Conservation (phyloP, 2,113 vertebrate species). For the Ptilonorhynchus violaceus region DNA sequence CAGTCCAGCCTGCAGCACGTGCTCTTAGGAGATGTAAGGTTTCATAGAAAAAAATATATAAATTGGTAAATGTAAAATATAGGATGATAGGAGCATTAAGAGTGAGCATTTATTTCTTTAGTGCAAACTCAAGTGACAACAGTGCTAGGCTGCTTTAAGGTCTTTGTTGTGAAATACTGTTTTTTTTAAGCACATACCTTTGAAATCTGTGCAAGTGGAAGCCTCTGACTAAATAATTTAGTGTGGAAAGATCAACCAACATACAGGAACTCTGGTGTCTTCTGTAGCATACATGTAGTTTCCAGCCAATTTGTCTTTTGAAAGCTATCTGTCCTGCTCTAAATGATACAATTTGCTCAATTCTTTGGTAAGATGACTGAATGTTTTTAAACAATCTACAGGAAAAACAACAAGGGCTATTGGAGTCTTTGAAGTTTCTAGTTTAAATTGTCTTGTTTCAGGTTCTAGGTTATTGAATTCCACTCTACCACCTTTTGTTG, state of each 20-base stretch:
- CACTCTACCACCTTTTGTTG: not conserved
- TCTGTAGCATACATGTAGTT: not conserved
- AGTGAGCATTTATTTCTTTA: not conserved
- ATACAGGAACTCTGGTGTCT: not conserved
- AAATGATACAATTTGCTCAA: not conserved
- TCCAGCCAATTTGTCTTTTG: not conserved
- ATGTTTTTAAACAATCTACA: not conserved
- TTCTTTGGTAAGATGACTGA: not conserved
- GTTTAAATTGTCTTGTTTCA: not conserved
- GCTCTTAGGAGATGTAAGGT: not conserved
- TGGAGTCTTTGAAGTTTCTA: not conserved
- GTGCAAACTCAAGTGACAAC: not conserved
- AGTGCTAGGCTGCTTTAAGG: not conserved
- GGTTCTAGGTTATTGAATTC: not conserved
- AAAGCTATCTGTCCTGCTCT: not conserved
- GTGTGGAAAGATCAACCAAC: not conserved
- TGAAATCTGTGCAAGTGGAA: not conserved
- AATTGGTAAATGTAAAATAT: not conserved
- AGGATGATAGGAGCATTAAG: not conserved
- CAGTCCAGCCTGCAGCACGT: fast-evolving
- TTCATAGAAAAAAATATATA: not conserved
- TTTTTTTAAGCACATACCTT: not conserved
- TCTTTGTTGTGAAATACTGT: not conserved
- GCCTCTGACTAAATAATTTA: not conserved
- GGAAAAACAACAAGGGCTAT: not conserved